Conservation (phyloP, 2,113 vertebrate genomes). For the Ardeotis arabs region DNA sequence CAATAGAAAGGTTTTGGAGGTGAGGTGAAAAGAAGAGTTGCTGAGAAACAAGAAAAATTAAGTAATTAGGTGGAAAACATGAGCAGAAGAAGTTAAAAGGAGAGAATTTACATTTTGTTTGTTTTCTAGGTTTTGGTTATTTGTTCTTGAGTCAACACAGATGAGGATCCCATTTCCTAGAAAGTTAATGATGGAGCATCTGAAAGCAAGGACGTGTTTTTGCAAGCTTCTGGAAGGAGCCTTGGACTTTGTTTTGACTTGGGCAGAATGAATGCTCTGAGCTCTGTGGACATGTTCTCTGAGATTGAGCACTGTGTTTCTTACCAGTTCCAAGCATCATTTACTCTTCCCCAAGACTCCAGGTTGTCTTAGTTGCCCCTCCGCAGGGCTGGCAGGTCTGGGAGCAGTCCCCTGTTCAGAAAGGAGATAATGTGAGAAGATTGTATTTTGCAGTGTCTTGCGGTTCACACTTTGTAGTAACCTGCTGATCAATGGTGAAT, state of each 20-base stretch:
- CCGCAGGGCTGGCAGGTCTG: background rate
- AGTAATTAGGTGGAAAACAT: background rate
- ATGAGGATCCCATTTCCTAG: background rate
- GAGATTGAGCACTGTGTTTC: background rate
- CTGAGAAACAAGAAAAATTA: background rate
- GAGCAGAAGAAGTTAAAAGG: background rate
- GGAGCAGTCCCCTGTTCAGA: background rate
- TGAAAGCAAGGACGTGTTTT: background rate
- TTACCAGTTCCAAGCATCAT: background rate
- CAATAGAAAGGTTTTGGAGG: background rate
- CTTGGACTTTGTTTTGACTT: background rate
- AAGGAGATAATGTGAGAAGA: accelerated
- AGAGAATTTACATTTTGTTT: background rate
- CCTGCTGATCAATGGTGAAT: background rate
- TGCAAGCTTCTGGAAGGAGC: background rate
- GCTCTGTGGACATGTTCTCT: background rate
- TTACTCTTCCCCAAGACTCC: background rate
- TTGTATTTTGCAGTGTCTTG: background rate
- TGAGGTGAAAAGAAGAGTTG: background rate
- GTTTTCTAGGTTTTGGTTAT: background rate
- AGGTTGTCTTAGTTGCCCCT: background rate
- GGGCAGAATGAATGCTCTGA: background rate
- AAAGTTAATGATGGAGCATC: background rate
- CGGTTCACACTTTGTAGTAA: background rate
- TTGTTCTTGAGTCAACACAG: background rate